Base-by-base conservation (phyloP, 2,888 invertebrate species). In the Limnephilus auricula region DNA sequence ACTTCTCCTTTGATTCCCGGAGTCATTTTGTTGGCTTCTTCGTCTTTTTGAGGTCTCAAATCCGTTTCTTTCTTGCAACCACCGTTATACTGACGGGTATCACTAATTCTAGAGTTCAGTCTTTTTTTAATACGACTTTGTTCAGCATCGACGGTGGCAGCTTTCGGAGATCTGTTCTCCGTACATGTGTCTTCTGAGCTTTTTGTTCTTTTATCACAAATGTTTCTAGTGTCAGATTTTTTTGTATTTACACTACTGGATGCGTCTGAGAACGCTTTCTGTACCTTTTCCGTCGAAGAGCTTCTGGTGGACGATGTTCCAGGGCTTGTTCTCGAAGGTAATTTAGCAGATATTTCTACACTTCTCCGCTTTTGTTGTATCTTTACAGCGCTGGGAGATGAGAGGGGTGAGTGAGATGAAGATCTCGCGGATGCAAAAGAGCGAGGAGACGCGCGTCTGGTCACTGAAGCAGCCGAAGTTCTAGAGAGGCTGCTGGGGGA, bases 361-460 rank as follows among this genome's bases (percentile, higher is more conserved):
- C 89, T 93, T 89, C 89, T 90, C 50, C 91, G 88, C 78, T 92
- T 93, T 78, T 91, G 91, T 65, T 31, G 34, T 78, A 79, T 85
- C 80, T 91, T 92, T 0, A 86, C 31, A n/a, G 91, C 90, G 84
- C 90, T 89, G n/a, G 85, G 83, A 79, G 93, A 90, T 30, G 92
- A 92, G 18, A 91, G 87, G 5, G 93, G 93, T 31, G 93, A 93
- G 34, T 92, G 92, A 3, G 93, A 93, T 15, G 93, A 93, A 86
- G 93, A 90, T 40, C 92, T 85, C 10, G 92, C 87, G 79, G 92
- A 90, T 13, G 89, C 45, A 31, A 79, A 88, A 4, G 92, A 93
- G 45, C 92, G 90, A 18, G 87, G 92, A 25, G 91, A 83, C 32
- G 79, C 65, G 37, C 90, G 90, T 45, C 89, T 91, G 65, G 83